phyloP scores from a whole-genome alignment of 2,888 invertebrate species.

The Megastigmus dorsalis region DNA sequence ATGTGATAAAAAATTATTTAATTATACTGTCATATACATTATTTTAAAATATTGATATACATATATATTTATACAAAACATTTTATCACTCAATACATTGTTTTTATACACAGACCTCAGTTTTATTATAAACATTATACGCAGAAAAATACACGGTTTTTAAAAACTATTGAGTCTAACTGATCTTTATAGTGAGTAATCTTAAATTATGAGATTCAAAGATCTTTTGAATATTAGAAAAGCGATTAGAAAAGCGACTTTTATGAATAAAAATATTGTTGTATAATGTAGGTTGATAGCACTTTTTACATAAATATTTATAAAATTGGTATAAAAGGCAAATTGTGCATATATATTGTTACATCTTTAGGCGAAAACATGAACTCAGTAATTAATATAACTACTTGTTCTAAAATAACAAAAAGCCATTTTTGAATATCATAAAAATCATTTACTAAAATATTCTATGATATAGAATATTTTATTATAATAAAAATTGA shows the following conservation, averaged over 20 bases:
- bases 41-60: conserved; percentile 3
- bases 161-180: no score
- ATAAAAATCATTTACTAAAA: not conserved
- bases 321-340: not conserved
- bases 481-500: no score
- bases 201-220: not conserved
- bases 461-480: no score
- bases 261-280: not conserved
- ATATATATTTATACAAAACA: no score
- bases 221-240: conserved; percentile 3
- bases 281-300: not conserved
- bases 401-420: not conserved
- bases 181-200: not conserved
- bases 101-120: not conserved
- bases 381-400: conserved; percentile 11
- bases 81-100: not conserved
- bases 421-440: not conserved
- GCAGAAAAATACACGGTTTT: not conserved
- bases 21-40: not conserved
- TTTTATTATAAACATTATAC: conserved; percentile 8
- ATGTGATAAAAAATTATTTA: conserved; percentile 15
- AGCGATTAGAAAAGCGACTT: not conserved
- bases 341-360: no score
- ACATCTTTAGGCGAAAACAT: not conserved
- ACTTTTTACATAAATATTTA: conserved; percentile 3